Conservation (phyloP, 2,797 vertebrate genomes). For the Lagodon rhomboides region DNA sequence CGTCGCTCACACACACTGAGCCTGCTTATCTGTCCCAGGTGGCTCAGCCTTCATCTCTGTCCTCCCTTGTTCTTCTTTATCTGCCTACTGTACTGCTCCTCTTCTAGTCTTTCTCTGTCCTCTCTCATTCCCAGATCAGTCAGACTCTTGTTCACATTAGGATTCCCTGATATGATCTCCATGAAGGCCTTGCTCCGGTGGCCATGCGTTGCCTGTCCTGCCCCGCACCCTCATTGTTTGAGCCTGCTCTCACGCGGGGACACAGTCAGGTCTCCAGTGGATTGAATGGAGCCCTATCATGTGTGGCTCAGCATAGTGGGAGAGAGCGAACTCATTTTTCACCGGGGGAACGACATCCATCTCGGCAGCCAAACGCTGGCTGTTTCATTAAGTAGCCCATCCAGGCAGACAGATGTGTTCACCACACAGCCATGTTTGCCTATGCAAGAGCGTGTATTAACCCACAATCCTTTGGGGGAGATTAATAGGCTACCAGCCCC, state of each 20-base stretch:
- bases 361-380: constrained; percentile 80
- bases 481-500: constrained; percentile 87
- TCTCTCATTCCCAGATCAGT: constrained; percentile 81
- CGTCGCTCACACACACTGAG: constrained; percentile 55
- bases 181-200: constrained; percentile 82
- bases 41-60: constrained; percentile 72
- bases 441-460: constrained; percentile 86
- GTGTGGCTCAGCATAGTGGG: constrained; percentile 73
- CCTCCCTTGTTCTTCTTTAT: constrained; percentile 72
- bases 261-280: constrained; percentile 75
- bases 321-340: constrained; percentile 84
- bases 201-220: constrained; percentile 83
- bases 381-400: constrained; percentile 90
- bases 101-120: constrained; percentile 75
- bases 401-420: constrained; percentile 86
- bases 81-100: constrained; percentile 77
- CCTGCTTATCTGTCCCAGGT: constrained; percentile 82
- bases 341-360: constrained; percentile 82
- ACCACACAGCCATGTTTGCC: constrained; percentile 84
- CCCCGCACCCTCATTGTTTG: constrained; percentile 80
- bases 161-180: constrained; percentile 86
- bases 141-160: constrained; percentile 84
- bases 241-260: constrained; percentile 75
- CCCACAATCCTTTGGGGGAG: constrained; percentile 87
- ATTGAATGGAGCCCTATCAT: constrained; percentile 79